Percentiles rank a stretch among this genome's conserved stretches.
Evolutionary conservation across 2,797 vertebrate genomes (phyloP).

Genomic region (Sarcophilus harrisii): DNA sequence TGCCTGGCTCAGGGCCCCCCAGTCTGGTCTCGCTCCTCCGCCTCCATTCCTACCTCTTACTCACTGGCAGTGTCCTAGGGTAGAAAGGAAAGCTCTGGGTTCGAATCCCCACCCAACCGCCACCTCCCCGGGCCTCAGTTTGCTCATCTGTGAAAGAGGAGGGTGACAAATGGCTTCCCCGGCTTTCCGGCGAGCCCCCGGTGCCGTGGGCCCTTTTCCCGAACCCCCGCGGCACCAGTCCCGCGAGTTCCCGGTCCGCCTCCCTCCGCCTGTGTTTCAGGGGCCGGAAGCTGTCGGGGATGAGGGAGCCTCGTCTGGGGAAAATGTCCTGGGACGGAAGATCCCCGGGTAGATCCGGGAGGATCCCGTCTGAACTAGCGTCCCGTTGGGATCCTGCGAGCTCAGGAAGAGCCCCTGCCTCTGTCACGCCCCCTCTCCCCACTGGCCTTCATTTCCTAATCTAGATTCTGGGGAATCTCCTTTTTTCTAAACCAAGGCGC

Average conservation of each 20-base stretch:
- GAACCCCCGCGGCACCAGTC: no score
- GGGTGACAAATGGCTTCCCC: neutral
- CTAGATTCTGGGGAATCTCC: neutral
- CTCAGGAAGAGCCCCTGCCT: neutral
- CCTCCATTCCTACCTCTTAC: neutral
- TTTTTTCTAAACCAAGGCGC: no score
- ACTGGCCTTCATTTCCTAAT: neutral
- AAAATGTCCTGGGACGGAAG: neutral
- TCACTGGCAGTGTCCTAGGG: neutral
- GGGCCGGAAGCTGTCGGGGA: neutral
- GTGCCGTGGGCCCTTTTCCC: no score
- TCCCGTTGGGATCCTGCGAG: neutral
- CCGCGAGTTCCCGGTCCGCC: no score
- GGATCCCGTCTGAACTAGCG: no score
- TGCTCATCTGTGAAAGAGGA: neutral
- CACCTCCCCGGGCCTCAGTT: neutral
- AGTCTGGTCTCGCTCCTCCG: neutral
- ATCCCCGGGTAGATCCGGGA: no score
- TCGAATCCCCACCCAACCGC: neutral
- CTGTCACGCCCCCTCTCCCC: neutral
- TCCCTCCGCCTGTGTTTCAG: neutral
- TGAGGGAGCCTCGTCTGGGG: neutral
- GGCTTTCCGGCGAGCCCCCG: no score
- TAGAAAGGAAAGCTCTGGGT: neutral
- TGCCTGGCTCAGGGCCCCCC: neutral